phyloP scores from a whole-genome alignment of 1,140 invertebrate genomes.

The Drosophila ambigua region DNA sequence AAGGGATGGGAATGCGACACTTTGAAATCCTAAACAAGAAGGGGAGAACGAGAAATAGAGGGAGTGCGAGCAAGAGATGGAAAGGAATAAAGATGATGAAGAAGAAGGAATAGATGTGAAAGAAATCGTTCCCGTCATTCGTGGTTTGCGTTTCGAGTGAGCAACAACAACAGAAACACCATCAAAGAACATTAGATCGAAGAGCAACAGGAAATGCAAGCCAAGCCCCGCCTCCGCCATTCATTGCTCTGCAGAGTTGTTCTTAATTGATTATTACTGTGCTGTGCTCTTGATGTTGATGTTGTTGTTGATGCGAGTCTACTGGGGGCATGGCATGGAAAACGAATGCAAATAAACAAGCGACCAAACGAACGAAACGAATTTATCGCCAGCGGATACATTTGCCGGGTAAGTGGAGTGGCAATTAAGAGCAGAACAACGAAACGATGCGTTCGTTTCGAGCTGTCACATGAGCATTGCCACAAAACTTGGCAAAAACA shows the following conservation, averaged over 20 bases:
- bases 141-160: conserved; percentile 2
- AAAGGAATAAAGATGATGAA: too few relatives aligned
- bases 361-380: conserved; percentile 13
- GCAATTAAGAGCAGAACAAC: conserved; percentile 21
- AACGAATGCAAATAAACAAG: too few relatives aligned
- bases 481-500: too few relatives aligned
- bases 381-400: conserved; percentile 26
- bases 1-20: conserved; percentile 13
- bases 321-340: too few relatives aligned
- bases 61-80: too few relatives aligned
- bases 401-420: conserved; percentile 37
- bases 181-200: too few relatives aligned
- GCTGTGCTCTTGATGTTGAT: too few relatives aligned
- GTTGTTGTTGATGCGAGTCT: too few relatives aligned
- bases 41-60: too few relatives aligned
- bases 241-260: not conserved
- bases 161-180: conserved; percentile 19
- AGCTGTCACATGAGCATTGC: too few relatives aligned
- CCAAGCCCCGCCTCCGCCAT: not conserved
- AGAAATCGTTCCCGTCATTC: conserved; percentile 12
- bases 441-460: not conserved
- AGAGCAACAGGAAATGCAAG: conserved; percentile 26
- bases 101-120: too few relatives aligned
- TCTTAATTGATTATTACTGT: conserved; percentile 25
- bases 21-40: conserved; percentile 9